Conservation (phyloP, 2,113 vertebrate genomes). For the Solea solea region DNA sequence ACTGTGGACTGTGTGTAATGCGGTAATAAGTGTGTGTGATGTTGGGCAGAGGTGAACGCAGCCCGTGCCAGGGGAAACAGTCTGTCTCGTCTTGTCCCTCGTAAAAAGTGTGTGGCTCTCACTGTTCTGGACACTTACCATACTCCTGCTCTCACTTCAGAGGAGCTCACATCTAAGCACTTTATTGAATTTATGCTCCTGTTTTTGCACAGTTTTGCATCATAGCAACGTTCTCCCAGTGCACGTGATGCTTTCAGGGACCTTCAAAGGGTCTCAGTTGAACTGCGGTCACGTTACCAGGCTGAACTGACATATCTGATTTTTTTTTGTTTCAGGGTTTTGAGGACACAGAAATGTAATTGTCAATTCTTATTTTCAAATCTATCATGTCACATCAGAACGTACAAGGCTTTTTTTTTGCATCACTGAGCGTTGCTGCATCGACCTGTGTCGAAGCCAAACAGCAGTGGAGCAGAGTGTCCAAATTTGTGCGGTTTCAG, state of each 20-base stretch:
- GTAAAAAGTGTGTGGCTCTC: slow-evolving; percentile 11
- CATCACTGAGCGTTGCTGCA: too few species aligned
- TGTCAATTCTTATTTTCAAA: too few species aligned
- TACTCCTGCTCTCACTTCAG: slow-evolving; percentile 17
- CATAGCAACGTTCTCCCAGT: slow-evolving; percentile 14
- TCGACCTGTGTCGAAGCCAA: too few species aligned
- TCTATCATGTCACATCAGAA: too few species aligned
- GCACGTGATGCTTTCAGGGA: not conserved
- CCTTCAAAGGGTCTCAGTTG: too few species aligned
- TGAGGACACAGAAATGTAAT: too few species aligned
- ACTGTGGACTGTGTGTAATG: slow-evolving; percentile 38
- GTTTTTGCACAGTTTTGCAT: not conserved
- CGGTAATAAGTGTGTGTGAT: slow-evolving; percentile 66
- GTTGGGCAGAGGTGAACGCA: slow-evolving; percentile 38
- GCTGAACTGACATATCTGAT: too few species aligned
- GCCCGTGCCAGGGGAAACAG: slow-evolving; percentile 31
- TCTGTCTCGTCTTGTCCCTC: slow-evolving; percentile 15
- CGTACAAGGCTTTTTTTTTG: too few species aligned
- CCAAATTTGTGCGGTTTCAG: too few species aligned
- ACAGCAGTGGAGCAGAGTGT: too few species aligned
- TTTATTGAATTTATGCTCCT: slow-evolving; percentile 17
- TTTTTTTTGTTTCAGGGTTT: too few species aligned
- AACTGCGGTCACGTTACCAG: too few species aligned
- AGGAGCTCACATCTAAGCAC: slow-evolving; percentile 22
- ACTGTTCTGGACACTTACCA: slow-evolving; percentile 4